phyloP scores from a whole-genome alignment of 2,888 invertebrate species.

The Mesochorus sp. region DNA sequence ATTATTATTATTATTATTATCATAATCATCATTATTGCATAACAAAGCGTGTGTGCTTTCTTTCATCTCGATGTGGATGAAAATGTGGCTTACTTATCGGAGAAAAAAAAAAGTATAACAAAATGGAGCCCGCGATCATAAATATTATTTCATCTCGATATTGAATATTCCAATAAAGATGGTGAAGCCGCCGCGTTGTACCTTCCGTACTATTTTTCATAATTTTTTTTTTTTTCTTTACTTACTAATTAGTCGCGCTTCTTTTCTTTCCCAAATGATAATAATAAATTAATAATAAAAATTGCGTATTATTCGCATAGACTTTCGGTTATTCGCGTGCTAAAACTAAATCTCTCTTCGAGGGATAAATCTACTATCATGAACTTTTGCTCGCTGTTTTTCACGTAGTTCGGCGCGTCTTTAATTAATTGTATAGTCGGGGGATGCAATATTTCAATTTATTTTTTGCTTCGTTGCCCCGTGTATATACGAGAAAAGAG shows the following conservation, averaged over 20 bases:
- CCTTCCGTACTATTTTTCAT: too few relatives aligned
- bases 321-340: too few relatives aligned
- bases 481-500: neutral
- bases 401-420: too few relatives aligned
- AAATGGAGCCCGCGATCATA: neutral
- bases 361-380: neutral
- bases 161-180: neutral
- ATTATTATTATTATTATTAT: conserved; percentile 8
- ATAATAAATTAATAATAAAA: neutral
- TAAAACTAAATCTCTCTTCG: neutral
- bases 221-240: neutral
- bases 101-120: neutral
- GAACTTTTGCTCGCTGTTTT: neutral
- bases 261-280: neutral
- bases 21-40: neutral
- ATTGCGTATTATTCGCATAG: neutral
- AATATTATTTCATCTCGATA: neutral
- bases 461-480: neutral
- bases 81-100: neutral
- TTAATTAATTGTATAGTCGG: conserved; percentile 31
- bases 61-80: neutral
- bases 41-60: conserved; percentile 5
- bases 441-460: conserved; percentile 14
- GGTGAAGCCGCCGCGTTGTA: too few relatives aligned
- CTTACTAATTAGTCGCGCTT: neutral